phyloP scores from a whole-genome alignment of 2,888 invertebrate species.

The Volucella bombylans region DNA sequence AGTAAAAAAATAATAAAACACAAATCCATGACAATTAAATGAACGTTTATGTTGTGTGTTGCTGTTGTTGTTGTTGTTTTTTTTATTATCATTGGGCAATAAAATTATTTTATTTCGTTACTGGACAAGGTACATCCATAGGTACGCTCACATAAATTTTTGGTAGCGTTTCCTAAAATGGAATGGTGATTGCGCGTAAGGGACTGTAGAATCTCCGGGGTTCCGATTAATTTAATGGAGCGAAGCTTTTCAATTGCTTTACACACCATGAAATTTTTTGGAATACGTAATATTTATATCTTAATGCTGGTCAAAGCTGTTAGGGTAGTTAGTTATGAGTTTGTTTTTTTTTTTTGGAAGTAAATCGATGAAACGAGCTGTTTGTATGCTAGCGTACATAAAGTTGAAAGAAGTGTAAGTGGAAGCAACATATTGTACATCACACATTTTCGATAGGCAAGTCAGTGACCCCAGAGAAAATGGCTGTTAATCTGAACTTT shows the following conservation, averaged over 20 bases:
- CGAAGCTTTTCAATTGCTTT: slow-evolving; percentile 72
- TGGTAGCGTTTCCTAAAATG: slow-evolving; percentile 30
- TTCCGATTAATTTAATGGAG: slow-evolving; percentile 68
- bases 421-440: background rate
- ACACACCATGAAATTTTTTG: slow-evolving; percentile 72
- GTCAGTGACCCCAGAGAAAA: too few species aligned
- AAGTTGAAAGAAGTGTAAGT: slow-evolving; percentile 12
- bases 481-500: too few species aligned
- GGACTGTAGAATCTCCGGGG: slow-evolving; percentile 38
- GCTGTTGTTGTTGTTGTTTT: background rate
- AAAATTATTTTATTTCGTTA: slow-evolving; percentile 66
- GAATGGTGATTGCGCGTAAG: slow-evolving; percentile 31
- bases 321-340: slow-evolving; percentile 26
- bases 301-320: slow-evolving; percentile 56
- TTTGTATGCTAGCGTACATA: slow-evolving; percentile 8
- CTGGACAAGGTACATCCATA: slow-evolving; percentile 1
- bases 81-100: slow-evolving; percentile 69
- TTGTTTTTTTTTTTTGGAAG: slow-evolving; percentile 7
- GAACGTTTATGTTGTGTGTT: slow-evolving; percentile 55
- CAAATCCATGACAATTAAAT: slow-evolving; percentile 65
- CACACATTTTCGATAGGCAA: too few species aligned
- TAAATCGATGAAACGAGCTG: slow-evolving; percentile 39
- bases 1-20: slow-evolving; percentile 14
- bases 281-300: slow-evolving; percentile 63
- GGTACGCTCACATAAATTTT: slow-evolving; percentile 13